phyloP scores from a whole-genome alignment of 2,113 vertebrate genomes.

The Rissa tridactyla region DNA sequence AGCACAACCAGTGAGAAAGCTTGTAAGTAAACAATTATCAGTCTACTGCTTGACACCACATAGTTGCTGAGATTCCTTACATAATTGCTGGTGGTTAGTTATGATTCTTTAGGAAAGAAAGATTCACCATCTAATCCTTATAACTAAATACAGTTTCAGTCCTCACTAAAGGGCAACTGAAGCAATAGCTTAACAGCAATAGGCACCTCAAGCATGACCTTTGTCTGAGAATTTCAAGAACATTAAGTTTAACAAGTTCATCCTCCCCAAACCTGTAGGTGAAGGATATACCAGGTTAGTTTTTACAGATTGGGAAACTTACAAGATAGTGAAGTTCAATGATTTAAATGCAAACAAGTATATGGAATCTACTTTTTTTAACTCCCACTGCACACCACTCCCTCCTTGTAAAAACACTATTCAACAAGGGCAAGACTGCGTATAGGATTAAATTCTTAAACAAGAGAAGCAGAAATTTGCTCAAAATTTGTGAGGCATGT shows the following conservation, averaged over 20 bases:
- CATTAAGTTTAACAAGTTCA: not conserved
- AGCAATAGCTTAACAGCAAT: not conserved
- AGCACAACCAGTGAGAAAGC: not conserved
- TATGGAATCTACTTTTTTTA: not conserved
- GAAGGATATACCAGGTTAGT: not conserved
- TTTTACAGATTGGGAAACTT: not conserved
- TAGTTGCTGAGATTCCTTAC: not conserved
- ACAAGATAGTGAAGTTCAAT: not conserved
- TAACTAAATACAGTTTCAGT: not conserved
- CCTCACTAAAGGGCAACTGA: not conserved
- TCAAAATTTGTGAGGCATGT: not conserved
- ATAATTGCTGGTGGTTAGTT: not conserved
- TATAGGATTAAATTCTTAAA: not conserved
- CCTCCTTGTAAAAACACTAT: not conserved
- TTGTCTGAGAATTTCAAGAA: not conserved
- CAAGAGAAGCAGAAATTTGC: not conserved
- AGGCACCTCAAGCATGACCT: not conserved
- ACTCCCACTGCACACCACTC: not conserved
- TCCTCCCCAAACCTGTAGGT: not conserved
- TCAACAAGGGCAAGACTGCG: not conserved
- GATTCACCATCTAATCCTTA: not conserved
- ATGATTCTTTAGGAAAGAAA: not conserved
- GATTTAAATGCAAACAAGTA: not conserved
- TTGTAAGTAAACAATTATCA: not conserved
- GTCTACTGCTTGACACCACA: not conserved